These are phyloP conservation scores for Pyxicephalus adspersus DNA, from an alignment of 2,113 vertebrate genomes.

Conservation along the genomic window DNA sequence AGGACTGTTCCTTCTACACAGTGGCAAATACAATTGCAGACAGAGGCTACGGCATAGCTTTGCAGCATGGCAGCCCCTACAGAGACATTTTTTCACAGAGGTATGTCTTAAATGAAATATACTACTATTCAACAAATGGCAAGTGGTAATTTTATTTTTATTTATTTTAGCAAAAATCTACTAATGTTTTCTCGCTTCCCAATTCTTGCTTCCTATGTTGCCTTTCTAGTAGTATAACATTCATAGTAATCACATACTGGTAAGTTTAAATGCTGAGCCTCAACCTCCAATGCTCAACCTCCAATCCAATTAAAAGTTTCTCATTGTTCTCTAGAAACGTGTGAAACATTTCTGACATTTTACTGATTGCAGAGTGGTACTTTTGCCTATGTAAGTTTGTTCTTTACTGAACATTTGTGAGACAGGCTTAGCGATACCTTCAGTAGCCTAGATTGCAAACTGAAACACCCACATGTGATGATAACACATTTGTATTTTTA, in stretches of 20 bases:
- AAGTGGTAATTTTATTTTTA: neutral
- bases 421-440: neutral
- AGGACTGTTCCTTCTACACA: conserved; percentile 94
- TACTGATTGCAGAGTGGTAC: neutral
- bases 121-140: no score
- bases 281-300: neutral
- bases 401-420: neutral
- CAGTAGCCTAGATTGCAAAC: no score
- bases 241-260: neutral
- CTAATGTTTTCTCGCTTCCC: neutral
- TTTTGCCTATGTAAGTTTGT: neutral
- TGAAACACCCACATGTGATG: no score
- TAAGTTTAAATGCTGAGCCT: neutral
- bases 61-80: conserved; percentile 97
- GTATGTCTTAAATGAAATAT: conserved; percentile 67
- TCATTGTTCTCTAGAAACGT: conserved; percentile 9
- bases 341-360: conserved; percentile 22
- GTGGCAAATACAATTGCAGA: conserved; percentile 87
- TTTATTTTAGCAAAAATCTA: neutral
- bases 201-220: conserved; percentile 1
- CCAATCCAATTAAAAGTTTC: conserved; percentile 46
- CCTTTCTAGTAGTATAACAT: neutral
- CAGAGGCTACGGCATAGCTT: conserved; percentile 93
- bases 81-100: conserved; percentile 96
- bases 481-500: no score